Evolutionary conservation across 2,113 vertebrate genomes (phyloP).

Genomic region (Suricata suricatta): DNA sequence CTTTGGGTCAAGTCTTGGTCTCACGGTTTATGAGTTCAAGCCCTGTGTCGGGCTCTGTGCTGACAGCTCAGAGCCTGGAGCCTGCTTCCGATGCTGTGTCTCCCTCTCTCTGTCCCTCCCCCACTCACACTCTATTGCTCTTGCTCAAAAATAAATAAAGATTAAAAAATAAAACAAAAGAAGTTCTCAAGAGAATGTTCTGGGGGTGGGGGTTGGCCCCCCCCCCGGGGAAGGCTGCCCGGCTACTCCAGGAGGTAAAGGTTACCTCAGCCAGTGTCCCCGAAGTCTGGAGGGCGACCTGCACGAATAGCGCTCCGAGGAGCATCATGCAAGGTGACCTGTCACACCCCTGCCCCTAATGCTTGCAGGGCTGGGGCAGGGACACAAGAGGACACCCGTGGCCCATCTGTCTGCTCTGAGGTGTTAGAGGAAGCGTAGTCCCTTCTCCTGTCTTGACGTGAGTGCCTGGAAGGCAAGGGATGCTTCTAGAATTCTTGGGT

Average conservation of each 20-base stretch:
- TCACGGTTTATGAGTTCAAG: too few species aligned
- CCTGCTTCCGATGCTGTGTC: too few species aligned
- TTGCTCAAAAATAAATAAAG: too few species aligned
- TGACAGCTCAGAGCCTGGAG: too few species aligned
- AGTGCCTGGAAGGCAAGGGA: too few species aligned
- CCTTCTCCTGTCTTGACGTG: neutral
- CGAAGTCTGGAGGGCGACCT: fast-evolving
- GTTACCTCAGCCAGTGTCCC: neutral
- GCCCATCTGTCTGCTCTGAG: fast-evolving
- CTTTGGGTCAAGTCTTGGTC: too few species aligned
- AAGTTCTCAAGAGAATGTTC: neutral
- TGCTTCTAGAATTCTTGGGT: neutral
- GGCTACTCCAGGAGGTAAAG: fast-evolving
- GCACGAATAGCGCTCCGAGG: fast-evolving
- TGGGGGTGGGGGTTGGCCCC: fast-evolving
- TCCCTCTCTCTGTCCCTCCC: too few species aligned
- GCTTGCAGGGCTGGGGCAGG: fast-evolving
- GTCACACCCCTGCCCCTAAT: neutral
- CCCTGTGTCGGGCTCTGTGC: too few species aligned
- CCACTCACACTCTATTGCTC: too few species aligned
- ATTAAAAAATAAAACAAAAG: too few species aligned
- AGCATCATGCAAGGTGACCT: fast-evolving
- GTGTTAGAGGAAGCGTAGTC: fast-evolving
- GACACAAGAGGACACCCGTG: fast-evolving
- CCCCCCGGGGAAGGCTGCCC: neutral